Evolutionary conservation across 2,888 invertebrate genomes (phyloP).

Genomic region (Cyclophora albipunctata): DNA sequence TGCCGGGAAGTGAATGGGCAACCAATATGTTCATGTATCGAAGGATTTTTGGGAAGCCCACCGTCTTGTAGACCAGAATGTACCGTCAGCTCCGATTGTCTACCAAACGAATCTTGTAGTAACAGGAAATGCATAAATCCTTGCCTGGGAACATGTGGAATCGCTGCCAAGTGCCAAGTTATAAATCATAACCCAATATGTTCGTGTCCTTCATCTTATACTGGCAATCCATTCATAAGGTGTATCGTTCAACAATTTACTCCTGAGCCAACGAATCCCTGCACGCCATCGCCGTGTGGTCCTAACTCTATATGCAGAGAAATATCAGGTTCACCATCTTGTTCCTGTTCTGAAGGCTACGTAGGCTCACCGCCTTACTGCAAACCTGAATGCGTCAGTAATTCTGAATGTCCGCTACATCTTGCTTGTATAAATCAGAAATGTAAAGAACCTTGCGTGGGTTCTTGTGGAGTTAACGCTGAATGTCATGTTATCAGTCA

Average conservation of each 20-base stretch:
- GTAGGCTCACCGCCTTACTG: conserved; percentile 84
- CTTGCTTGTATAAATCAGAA: conserved; percentile 85
- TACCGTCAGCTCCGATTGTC: conserved; percentile 83
- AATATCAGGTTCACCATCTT: conserved; percentile 80
- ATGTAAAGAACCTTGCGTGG: conserved; percentile 84
- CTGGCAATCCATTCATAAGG: conserved; percentile 85
- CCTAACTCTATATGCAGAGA: conserved; percentile 83
- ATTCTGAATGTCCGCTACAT: conserved; percentile 81
- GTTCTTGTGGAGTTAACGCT: conserved; percentile 82
- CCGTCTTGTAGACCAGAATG: conserved; percentile 88
- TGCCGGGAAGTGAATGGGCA: conserved; percentile 83
- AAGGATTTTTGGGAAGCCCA: conserved; percentile 83
- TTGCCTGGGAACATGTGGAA: conserved; percentile 88
- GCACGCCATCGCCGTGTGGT: conserved; percentile 87
- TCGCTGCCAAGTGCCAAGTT: conserved; percentile 83
- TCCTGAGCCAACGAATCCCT: conserved; percentile 77
- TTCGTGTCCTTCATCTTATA: conserved; percentile 79
- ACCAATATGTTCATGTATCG: conserved; percentile 82
- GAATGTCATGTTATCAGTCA: conserved; percentile 85
- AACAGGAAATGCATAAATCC: conserved; percentile 88
- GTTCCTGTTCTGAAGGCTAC: conserved; percentile 81
- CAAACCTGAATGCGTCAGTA: conserved; percentile 86
- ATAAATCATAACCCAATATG: conserved; percentile 89
- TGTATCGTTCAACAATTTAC: conserved; percentile 73
- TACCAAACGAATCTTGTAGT: conserved; percentile 82